These are phyloP conservation scores for Synergus gifuensis DNA, from an alignment of 2,888 invertebrate genomes.

Conservation along the genomic window DNA sequence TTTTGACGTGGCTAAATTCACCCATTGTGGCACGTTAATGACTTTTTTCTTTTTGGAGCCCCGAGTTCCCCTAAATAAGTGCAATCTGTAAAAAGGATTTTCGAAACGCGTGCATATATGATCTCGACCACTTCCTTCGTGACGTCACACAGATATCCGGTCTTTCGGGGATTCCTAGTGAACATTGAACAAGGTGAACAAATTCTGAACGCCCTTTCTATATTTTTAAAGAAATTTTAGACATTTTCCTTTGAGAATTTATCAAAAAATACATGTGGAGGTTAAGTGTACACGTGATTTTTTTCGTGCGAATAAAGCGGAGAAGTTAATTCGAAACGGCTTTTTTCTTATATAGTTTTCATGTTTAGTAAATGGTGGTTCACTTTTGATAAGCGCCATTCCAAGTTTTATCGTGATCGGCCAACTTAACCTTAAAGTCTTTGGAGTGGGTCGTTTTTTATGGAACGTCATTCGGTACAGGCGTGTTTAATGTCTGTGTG, in stretches of 20 bases:
- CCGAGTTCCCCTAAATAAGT: slow-evolving; percentile 3
- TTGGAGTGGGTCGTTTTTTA: background rate
- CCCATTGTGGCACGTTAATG: background rate
- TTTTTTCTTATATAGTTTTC: slow-evolving; percentile 5
- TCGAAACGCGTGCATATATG: background rate
- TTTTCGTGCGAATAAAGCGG: background rate
- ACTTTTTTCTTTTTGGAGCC: background rate
- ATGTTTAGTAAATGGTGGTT: background rate
- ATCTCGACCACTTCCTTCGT: slow-evolving; percentile 19
- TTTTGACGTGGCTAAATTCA: background rate
- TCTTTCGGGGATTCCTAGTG: background rate
- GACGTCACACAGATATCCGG: slow-evolving; percentile 27
- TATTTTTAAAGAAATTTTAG: background rate
- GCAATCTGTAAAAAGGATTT: background rate
- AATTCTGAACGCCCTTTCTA: background rate
- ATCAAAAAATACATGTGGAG: background rate
- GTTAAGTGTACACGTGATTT: background rate
- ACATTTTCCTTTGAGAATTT: background rate
- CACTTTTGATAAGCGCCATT: background rate
- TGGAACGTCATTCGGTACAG: background rate
- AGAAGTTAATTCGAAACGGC: background rate
- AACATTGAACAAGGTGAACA: background rate
- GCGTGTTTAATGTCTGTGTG: background rate
- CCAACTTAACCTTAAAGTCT: slow-evolving; percentile 8
- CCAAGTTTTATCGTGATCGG: background rate